phyloP scores from a whole-genome alignment of 2,888 invertebrate species.

The Ferrisia virgata region DNA sequence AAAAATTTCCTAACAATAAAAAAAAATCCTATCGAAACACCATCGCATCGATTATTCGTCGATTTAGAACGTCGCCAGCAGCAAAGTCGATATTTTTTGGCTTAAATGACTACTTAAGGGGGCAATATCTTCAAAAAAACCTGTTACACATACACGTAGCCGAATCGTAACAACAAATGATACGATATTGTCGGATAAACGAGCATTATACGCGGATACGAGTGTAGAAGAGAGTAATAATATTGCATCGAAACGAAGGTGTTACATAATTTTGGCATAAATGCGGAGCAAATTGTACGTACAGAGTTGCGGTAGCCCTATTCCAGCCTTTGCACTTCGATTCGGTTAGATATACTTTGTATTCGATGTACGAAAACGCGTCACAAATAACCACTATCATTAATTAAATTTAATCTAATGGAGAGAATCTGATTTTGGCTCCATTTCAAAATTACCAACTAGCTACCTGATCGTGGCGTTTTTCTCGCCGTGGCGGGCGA shows the following conservation, averaged over 20 bases:
- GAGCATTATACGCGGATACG: neutral
- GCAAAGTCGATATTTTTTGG: neutral
- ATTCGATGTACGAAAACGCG: neutral
- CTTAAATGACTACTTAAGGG: neutral
- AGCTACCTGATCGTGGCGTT: too few species aligned
- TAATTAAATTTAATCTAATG: constrained; percentile 13
- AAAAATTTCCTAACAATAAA: too few species aligned
- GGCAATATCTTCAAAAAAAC: neutral
- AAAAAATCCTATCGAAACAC: too few species aligned
- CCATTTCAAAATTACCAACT: neutral
- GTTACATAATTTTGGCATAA: neutral
- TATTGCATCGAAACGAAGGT: neutral
- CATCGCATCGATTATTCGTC: too few species aligned
- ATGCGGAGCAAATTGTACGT: neutral
- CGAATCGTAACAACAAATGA: neutral
- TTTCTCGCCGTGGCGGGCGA: too few species aligned
- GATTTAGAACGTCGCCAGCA: too few species aligned
- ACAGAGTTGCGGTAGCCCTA: neutral
- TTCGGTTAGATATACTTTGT: neutral
- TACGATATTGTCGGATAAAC: neutral
- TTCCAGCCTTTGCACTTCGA: too few species aligned
- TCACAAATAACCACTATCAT: neutral
- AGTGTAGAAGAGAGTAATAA: neutral
- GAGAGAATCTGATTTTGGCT: neutral
- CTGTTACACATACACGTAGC: neutral